Conservation (phyloP, 2,113 vertebrate genomes). For the Apeltes quadracus region DNA sequence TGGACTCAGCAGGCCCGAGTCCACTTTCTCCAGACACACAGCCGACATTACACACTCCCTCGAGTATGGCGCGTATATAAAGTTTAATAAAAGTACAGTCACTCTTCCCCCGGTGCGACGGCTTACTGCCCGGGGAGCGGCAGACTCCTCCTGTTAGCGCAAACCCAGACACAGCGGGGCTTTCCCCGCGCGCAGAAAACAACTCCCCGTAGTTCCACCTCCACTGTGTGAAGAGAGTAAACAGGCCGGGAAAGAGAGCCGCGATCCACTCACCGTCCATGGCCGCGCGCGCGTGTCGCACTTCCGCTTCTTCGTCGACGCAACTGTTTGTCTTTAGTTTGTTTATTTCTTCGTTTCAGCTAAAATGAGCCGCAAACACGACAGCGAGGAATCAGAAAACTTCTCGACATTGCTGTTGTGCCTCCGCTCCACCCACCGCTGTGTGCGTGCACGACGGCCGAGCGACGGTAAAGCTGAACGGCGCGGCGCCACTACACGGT, state of each 20-base stretch:
- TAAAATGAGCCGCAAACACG: conserved; percentile 12
- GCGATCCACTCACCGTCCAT: conserved; percentile 73
- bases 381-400: conserved; percentile 18
- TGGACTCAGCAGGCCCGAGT: conserved; percentile 43
- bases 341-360: background rate
- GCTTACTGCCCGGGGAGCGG: background rate
- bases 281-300: conserved; percentile 40
- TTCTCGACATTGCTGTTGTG: conserved; percentile 57
- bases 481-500: fast-evolving
- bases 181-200: conserved; percentile 70
- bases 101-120: conserved; percentile 6
- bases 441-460: background rate
- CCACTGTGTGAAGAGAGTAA: background rate
- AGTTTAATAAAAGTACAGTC: background rate
- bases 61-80: fast-evolving
- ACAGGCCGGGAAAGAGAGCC: background rate
- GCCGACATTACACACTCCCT: fast-evolving
- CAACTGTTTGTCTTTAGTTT: background rate
- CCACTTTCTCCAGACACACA: background rate
- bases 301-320: conserved; percentile 4
- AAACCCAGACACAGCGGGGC: conserved; percentile 55
- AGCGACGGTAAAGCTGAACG: conserved; percentile 9
- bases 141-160: conserved; percentile 48
- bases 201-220: conserved; percentile 56
- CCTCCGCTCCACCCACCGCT: conserved; percentile 54